Evolutionary conservation across 1,140 invertebrate genomes (phyloP).

Genomic region (Dufourea novaeangliae): DNA sequence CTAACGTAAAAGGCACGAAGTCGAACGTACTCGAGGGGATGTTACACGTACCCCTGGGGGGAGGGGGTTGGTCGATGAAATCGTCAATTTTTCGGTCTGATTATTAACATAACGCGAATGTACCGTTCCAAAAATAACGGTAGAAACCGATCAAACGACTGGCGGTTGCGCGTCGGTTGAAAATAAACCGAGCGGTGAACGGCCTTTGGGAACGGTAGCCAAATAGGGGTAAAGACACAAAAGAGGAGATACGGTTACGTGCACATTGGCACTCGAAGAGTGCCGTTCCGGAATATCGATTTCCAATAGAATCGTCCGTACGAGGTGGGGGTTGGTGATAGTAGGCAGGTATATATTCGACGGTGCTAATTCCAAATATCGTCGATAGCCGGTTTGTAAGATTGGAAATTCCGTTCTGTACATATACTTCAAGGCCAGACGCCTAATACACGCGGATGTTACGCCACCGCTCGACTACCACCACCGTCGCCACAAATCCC

Average conservation of each 20-base stretch:
- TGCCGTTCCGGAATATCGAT: slow-evolving; percentile 57
- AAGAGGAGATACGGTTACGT: slow-evolving; percentile 25
- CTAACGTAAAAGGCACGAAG: too few relatives aligned
- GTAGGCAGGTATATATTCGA: slow-evolving; percentile 50
- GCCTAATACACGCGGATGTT: slow-evolving; percentile 15
- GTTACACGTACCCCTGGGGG: too few relatives aligned
- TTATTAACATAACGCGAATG: background rate
- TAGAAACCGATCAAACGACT: background rate
- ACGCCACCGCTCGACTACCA: background rate
- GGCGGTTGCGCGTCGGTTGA: background rate
- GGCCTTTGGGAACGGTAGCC: slow-evolving; percentile 8
- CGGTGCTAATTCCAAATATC: slow-evolving; percentile 59
- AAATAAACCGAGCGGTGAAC: slow-evolving; percentile 30
- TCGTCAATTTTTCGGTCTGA: too few relatives aligned
- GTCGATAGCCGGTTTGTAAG: slow-evolving; percentile 32
- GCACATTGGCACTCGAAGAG: slow-evolving; percentile 32
- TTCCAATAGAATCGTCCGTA: slow-evolving; percentile 60
- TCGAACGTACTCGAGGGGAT: too few relatives aligned
- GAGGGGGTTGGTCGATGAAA: too few relatives aligned
- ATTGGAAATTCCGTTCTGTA: slow-evolving; percentile 49
- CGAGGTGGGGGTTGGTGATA: too few relatives aligned
- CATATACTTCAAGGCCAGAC: slow-evolving; percentile 13
- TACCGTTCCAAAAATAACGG: background rate
- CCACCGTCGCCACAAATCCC: slow-evolving; percentile 24
- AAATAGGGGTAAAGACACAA: slow-evolving; percentile 15